phyloP scores from a whole-genome alignment of 2,113 vertebrate genomes.

The Sylvia atricapilla region DNA sequence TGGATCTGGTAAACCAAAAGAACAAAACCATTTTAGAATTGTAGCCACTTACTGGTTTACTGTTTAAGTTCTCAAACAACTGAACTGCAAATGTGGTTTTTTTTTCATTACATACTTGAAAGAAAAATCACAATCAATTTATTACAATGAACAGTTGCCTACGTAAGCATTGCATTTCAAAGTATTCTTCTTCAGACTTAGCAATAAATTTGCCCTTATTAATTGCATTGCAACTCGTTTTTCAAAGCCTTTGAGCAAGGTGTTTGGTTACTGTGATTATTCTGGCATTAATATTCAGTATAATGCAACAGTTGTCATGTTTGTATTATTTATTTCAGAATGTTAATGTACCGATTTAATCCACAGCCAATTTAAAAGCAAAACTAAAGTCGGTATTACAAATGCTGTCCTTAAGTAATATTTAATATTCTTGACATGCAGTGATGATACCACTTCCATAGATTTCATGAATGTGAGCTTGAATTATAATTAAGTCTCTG shows the following conservation, averaged over 20 bases:
- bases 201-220: not conserved
- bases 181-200: not conserved
- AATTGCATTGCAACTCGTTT: not conserved
- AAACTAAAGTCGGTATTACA: not conserved
- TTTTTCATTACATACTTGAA: slow-evolving; percentile 17
- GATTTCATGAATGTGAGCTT: not conserved
- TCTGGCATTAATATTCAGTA: not conserved
- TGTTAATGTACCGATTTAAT: not conserved
- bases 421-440: not conserved
- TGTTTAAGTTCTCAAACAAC: not conserved
- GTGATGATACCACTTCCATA: not conserved
- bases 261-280: not conserved
- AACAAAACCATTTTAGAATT: not conserved
- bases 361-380: not conserved
- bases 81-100: not conserved
- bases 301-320: not conserved
- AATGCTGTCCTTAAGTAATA: not conserved
- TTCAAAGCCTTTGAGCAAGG: not conserved
- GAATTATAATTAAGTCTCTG: not conserved
- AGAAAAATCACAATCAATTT: not conserved
- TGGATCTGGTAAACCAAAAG: not conserved
- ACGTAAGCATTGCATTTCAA: not conserved
- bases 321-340: not conserved
- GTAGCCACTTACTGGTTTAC: not conserved
- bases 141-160: not conserved